A percentile compares a stretch with the other conserved stretches of the same genome.
phyloP scores from a whole-genome alignment of 1,140 invertebrate species.

The Nymphalis io region DNA sequence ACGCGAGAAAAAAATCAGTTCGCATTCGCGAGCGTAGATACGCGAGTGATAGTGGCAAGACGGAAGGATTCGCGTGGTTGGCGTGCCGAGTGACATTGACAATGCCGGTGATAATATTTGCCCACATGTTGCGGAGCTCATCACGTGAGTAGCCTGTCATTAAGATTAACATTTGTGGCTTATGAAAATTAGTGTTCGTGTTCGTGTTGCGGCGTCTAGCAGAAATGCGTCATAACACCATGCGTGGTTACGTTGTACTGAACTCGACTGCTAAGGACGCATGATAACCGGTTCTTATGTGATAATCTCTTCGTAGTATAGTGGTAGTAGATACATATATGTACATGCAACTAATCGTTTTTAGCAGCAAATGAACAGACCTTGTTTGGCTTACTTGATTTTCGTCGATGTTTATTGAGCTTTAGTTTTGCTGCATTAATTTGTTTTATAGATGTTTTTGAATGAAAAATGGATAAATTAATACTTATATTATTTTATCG shows the following conservation, averaged over 20 bases:
- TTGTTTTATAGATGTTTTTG: too few relatives aligned
- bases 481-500: too few relatives aligned
- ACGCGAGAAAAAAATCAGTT: constrained; percentile 79
- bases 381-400: neutral
- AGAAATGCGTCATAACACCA: constrained; percentile 26
- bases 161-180: neutral
- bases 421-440: too few relatives aligned
- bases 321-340: neutral
- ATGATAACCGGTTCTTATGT: constrained; percentile 30
- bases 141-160: constrained; percentile 28
- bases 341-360: constrained; percentile 4
- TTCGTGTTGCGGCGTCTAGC: constrained; percentile 13
- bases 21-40: constrained; percentile 79
- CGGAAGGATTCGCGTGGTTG: constrained; percentile 60
- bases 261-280: constrained; percentile 23
- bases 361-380: neutral
- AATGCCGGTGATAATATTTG: constrained; percentile 21
- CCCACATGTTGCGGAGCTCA: constrained; percentile 21
- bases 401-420: too few relatives aligned
- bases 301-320: constrained; percentile 8
- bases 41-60: constrained; percentile 77
- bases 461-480: too few relatives aligned
- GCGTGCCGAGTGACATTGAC: constrained; percentile 51
- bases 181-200: neutral
- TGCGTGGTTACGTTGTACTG: constrained; percentile 32